Conservation (phyloP, 2,888 invertebrate genomes). For the Muscina levida region DNA sequence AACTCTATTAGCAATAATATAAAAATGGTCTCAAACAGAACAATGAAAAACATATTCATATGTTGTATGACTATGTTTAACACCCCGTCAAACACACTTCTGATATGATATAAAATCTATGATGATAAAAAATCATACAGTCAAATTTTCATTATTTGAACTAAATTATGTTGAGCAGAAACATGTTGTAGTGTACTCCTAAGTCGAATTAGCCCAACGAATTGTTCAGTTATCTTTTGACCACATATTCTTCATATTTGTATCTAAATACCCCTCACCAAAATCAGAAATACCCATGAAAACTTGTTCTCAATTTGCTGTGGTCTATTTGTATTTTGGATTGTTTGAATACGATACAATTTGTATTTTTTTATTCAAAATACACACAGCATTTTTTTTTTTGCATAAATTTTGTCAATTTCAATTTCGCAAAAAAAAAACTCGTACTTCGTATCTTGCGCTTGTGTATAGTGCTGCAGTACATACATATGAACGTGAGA, state of each 20-base stretch:
- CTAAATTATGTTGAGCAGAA: no score
- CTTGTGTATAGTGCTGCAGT: neutral
- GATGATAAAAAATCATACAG: no score
- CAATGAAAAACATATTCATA: no score
- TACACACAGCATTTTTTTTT: neutral
- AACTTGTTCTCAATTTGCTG: slow-evolving; percentile 24
- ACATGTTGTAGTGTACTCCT: neutral
- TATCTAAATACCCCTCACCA: neutral
- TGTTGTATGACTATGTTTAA: no score
- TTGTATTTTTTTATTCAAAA: slow-evolving; percentile 13
- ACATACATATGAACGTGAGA: no score
- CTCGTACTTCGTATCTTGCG: neutral
- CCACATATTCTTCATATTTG: neutral
- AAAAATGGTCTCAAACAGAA: no score
- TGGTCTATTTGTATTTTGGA: slow-evolving; percentile 1
- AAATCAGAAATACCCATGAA: neutral
- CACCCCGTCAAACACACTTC: no score
- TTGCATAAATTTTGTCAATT: slow-evolving; percentile 22
- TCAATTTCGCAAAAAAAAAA: slow-evolving; percentile 20
- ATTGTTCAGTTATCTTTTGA: neutral
- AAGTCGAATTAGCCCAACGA: neutral
- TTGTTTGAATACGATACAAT: neutral
- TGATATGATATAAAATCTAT: no score
- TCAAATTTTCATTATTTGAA: no score
- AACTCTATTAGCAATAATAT: no score